Conservation (phyloP, 64 coral and sea anemone species). For the Montipora sp. region DNA sequence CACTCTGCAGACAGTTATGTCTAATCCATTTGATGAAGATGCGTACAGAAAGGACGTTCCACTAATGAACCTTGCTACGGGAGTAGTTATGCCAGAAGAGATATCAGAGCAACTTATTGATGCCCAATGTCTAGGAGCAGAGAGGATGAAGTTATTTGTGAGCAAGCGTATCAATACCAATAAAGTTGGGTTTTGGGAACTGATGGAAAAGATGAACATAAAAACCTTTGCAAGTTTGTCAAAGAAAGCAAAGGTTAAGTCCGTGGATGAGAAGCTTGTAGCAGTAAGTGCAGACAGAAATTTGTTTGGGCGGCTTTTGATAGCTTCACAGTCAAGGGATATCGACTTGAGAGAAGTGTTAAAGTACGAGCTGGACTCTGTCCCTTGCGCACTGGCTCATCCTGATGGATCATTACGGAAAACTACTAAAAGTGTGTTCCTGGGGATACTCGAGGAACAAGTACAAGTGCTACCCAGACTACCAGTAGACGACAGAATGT, state of each 20-base stretch:
- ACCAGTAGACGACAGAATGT: not conserved
- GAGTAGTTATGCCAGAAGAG: no score
- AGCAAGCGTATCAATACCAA: conserved; percentile 28
- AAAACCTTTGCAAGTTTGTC: no score
- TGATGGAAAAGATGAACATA: conserved; percentile 10
- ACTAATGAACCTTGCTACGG: no score
- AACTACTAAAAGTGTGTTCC: conserved; percentile 52
- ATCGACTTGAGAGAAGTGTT: conserved; percentile 60
- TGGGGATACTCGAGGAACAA: conserved; percentile 18
- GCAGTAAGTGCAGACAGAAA: conserved; percentile 33
- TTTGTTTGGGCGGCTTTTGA: conserved; percentile 23
- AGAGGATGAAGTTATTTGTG: conserved; percentile 25
- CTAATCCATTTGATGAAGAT: no score
- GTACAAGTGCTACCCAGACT: not conserved
- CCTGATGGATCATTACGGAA: conserved; percentile 44
- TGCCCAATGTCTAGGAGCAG: no score
- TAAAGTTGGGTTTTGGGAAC: conserved; percentile 37
- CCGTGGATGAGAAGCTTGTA: conserved; percentile 17
- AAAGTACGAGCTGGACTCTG: conserved; percentile 3
- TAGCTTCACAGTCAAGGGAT: conserved; percentile 8
- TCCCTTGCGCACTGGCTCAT: conserved; percentile 34
- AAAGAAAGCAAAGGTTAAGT: not conserved
- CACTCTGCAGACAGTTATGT: no score
- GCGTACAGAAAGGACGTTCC: no score
- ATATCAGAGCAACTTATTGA: no score